Evolutionary conservation across 2,113 vertebrate genomes (phyloP).

Genomic region (Tachycineta bicolor): DNA sequence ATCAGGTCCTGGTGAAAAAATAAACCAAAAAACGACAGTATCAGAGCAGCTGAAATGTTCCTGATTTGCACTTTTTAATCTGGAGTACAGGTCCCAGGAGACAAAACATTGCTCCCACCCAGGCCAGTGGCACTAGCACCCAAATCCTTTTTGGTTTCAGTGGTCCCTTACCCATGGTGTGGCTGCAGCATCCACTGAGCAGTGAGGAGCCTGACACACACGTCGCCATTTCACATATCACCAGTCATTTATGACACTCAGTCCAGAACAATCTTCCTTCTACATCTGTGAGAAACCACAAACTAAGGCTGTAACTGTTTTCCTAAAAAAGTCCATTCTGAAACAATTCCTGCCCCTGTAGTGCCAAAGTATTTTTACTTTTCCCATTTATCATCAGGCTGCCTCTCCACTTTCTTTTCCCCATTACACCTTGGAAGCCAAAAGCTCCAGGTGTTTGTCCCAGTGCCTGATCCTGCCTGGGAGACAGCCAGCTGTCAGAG

Average conservation of each 20-base stretch:
- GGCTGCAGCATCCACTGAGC: not conserved
- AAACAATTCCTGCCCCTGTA: not conserved
- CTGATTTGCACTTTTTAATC: not conserved
- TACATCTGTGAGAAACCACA: not conserved
- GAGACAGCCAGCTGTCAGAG: not conserved
- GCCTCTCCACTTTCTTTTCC: not conserved
- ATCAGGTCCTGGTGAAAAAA: not conserved
- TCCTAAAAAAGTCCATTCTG: not conserved
- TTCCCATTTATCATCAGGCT: not conserved
- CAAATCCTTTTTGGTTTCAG: not conserved
- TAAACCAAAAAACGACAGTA: rapidly evolving
- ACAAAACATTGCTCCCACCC: not conserved
- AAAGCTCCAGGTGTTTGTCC: not conserved
- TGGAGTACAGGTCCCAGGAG: not conserved
- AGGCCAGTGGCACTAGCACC: rapidly evolving
- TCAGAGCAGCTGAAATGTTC: not conserved
- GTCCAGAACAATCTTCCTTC: not conserved
- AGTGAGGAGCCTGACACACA: rapidly evolving
- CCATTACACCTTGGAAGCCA: not conserved
- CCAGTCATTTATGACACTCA: not conserved
- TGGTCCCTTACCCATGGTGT: not conserved
- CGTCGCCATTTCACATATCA: rapidly evolving
- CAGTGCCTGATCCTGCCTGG: not conserved
- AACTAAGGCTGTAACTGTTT: not conserved
- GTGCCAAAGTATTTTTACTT: not conserved